Evolutionary conservation across 2,888 invertebrate genomes (phyloP).

Genomic region (Leucophora obtusa): DNA sequence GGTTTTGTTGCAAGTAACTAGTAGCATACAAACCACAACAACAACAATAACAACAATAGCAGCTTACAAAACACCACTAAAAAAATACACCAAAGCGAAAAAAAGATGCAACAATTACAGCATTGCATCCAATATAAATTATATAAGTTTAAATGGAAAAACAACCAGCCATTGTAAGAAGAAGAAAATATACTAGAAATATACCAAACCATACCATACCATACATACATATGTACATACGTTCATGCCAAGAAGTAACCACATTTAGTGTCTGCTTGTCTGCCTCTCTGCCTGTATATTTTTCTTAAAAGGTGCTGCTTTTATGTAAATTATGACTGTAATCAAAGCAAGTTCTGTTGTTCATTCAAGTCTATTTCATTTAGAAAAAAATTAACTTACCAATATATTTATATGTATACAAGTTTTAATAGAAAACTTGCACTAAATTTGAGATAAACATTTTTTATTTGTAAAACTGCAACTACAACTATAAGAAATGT

Average conservation of each 20-base stretch:
- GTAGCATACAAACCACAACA: too few relatives aligned
- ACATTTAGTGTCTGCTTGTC: background rate
- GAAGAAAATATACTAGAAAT: background rate
- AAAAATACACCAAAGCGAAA: constrained; percentile 5
- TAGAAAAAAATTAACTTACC: background rate
- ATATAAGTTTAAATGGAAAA: constrained; percentile 52
- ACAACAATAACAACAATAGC: background rate
- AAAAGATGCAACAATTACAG: constrained; percentile 62
- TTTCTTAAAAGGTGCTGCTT: background rate
- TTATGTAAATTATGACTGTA: background rate
- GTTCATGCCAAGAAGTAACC: background rate
- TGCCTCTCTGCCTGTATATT: background rate
- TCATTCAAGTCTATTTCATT: background rate
- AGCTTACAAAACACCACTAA: background rate
- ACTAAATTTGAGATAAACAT: background rate
- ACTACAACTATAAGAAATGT: background rate
- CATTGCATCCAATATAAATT: constrained; percentile 52
- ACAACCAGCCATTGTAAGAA: background rate
- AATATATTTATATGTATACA: background rate
- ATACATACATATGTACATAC: too few relatives aligned
- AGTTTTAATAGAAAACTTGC: background rate
- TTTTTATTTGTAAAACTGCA: background rate
- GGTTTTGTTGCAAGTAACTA: background rate
- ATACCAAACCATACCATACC: too few relatives aligned
- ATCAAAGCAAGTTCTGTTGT: constrained; percentile 32